phyloP scores from a whole-genome alignment of 53 echinoderm and acorn worm genomes.

The Luidia sarsii region DNA sequence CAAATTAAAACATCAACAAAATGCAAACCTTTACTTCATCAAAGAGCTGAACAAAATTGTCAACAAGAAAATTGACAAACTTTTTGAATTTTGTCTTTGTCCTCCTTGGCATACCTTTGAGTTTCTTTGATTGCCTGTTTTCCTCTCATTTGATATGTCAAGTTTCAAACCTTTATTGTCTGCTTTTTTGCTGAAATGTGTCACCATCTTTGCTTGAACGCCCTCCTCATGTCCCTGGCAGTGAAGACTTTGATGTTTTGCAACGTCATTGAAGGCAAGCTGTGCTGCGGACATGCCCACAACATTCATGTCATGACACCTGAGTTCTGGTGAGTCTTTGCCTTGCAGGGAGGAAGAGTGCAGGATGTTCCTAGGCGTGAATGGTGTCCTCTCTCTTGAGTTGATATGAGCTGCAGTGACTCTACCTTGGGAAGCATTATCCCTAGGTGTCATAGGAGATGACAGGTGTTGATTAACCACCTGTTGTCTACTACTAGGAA shows the following conservation, averaged over 20 bases:
- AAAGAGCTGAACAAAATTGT: too few species aligned
- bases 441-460: too few species aligned
- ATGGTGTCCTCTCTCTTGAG: too few species aligned
- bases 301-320: neutral
- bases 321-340: neutral
- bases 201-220: neutral
- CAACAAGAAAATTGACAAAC: neutral
- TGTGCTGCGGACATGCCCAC: neutral
- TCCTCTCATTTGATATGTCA: constrained; percentile 47
- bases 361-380: too few species aligned
- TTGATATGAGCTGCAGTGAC: too few species aligned
- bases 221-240: neutral
- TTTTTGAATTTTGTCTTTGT: neutral
- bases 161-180: constrained; percentile 49
- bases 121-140: constrained; percentile 32
- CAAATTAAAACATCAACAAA: neutral
- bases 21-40: neutral
- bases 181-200: neutral
- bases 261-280: constrained; percentile 21
- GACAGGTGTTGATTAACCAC: neutral
- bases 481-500: neutral
- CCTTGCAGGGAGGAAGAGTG: neutral
- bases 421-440: too few species aligned
- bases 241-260: neutral
- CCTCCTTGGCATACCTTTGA: constrained; percentile 32